Base-by-base conservation (phyloP, 2,888 invertebrate species). In the Dione vanillae region DNA sequence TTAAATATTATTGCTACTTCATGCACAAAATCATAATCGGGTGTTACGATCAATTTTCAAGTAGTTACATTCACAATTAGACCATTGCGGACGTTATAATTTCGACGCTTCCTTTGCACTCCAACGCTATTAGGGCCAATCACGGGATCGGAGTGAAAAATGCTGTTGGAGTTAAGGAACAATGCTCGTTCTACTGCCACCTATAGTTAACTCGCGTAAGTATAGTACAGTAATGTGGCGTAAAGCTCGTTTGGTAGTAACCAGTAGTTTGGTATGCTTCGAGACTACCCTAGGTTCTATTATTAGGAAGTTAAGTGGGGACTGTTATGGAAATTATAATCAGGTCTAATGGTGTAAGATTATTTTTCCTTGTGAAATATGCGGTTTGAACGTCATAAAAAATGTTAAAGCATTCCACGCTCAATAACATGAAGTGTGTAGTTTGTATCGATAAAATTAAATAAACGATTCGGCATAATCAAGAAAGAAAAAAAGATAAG, bases 41-140 rank as follows among this genome's bases (percentile, higher is more conserved):
- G 67, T 67, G 73, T 77, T 74, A 71, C 58, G 59, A 65, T 68
- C 73, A 76, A 77, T 76, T 77, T 74, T 73, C 74, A 75, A 75
- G 74, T 75, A 74, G 72, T 74, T 69, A 73, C 74, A 75, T 75
- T 70, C 47, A 84, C 85, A 89, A 88, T 88, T 89, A 88, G 81
- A 82, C 68, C 76, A 76, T 73, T 72, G 75, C 87, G 90, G 89
- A 89, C 85, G 88, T 82, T 78, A 82, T 85, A 83, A 90, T 90
- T 88, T 86, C 79, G 80, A 79, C 77, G 82, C 86, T 85, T 90
- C 90, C 90, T 86, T 80, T 77, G 74, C 75, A 74, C 59, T 74
- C 69, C 73, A 49, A 76, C 65, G 77, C 71, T 77, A 89, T 89
- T 89, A 89, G 75, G 81, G 79, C 79, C 81, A 85, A 86, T 88